These are phyloP conservation scores for Hystrix brachyura DNA, from an alignment of 2,113 vertebrate genomes.

Conservation along the genomic window DNA sequence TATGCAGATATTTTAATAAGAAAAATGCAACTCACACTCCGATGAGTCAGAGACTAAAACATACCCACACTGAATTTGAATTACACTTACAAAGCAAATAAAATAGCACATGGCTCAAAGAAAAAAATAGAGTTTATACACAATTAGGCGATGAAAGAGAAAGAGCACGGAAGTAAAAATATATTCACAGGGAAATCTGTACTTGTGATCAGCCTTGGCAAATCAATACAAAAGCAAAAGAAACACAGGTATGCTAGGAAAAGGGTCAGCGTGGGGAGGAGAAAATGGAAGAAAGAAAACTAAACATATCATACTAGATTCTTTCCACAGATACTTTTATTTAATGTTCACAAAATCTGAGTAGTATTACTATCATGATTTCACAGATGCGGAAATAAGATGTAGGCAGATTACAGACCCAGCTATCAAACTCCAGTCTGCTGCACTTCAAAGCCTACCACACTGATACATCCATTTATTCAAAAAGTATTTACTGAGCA, in stretches of 20 bases:
- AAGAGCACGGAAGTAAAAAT: not conserved
- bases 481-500: not conserved
- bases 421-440: not conserved
- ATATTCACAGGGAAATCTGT: not conserved
- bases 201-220: not conserved
- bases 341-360: not conserved
- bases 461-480: not conserved
- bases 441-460: not conserved
- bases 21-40: not conserved
- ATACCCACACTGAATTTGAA: not conserved
- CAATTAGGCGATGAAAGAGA: not conserved
- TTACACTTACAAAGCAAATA: not conserved
- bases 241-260: not conserved
- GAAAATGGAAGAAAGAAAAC: not conserved
- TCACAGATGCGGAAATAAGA: not conserved
- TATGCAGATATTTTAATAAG: not conserved
- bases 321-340: not conserved
- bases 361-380: not conserved
- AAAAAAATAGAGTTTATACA: not conserved
- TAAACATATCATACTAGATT: not conserved
- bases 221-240: constrained; percentile 6
- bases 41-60: not conserved
- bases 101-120: not conserved
- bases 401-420: not conserved
- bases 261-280: not conserved